Evolutionary conservation across 1,140 invertebrate species (phyloP).

Genomic region (Drosophila sturtevanti): DNA sequence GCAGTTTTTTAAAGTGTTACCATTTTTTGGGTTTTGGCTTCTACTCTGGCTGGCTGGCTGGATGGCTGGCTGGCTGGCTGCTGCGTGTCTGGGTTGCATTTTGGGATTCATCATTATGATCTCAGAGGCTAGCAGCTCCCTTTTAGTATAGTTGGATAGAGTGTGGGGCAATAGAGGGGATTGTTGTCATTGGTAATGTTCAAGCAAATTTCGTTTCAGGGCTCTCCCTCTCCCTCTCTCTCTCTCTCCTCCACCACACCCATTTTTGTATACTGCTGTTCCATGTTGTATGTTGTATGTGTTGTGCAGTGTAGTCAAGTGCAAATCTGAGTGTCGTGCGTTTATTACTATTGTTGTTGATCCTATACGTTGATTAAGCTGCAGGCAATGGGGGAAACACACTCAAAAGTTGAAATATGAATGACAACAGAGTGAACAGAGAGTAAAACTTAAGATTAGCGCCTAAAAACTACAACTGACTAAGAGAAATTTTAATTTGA

Average conservation of each 20-base stretch:
- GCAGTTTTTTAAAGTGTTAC: conserved; percentile 54
- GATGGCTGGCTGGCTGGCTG: conserved; percentile 8
- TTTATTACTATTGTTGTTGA: conserved; percentile 3
- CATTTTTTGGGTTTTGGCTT: conserved; percentile 31
- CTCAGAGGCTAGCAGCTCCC: conserved; percentile 10
- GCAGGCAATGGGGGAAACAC: conserved; percentile 5
- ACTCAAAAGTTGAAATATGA: conserved; percentile 5
- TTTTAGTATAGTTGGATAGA: neutral
- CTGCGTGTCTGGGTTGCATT: conserved; percentile 37
- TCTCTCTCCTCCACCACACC: neutral
- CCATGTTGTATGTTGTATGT: conserved; percentile 19
- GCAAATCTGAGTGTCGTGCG: conserved; percentile 51
- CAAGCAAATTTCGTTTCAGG: conserved; percentile 43
- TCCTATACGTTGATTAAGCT: conserved; percentile 46
- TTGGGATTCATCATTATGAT: conserved; percentile 54
- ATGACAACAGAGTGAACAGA: neutral
- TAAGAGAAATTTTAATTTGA: too few species aligned
- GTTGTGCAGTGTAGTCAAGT: conserved; percentile 46
- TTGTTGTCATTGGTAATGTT: conserved; percentile 56
- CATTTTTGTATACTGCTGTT: neutral
- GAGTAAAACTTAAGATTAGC: too few species aligned
- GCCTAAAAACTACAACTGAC: too few species aligned
- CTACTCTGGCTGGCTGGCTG: conserved; percentile 9
- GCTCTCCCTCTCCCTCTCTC: neutral
- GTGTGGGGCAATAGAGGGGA: neutral